Base-by-base conservation (phyloP, 2,888 invertebrate species). In the Cephalotes varians region DNA sequence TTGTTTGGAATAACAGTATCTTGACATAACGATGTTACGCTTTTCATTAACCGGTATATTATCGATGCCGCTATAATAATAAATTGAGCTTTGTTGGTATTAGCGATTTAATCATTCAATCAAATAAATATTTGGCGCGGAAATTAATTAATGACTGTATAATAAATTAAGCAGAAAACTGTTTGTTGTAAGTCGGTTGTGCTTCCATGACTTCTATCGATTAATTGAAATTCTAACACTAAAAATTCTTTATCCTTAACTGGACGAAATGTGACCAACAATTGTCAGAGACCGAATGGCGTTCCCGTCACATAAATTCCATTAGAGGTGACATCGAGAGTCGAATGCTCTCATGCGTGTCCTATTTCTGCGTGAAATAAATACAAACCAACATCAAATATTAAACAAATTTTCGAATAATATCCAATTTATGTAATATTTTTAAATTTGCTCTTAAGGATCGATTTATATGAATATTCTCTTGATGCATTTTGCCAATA, bases 131-230 rank as follows among this genome's bases (percentile, higher is more conserved):
- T 74, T 74, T 37, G 25, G 7, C 21, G 28, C 18, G 18, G 15
- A 77, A 77, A 37, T 64, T 64, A 64, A 65, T 76, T 76, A 40
- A 25, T 56, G 3, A 72, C n/a, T 51, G 21, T 9, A 51, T 21
- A 51, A 31, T 6, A 54, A 37, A 51, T 28, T 49, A 47, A 73
- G 15, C 18, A 7, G 12, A n/a, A 65, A 74, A 65, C 4, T 47
- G 65, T 65, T 15, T 15, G n/a, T 31, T 31, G 6, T 28, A 31
- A 54, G n/a, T n/a, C 15, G 6, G 1, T 25, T 37, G 0, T 21
- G 9, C n/a, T 67, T 21, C 15, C 21, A 21, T 28, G 10, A 2
- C 9, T 58, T 34, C 31, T 6, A 37, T n/a, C 25, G 15, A 10
- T 54, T n/a, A n/a, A 37, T 28, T 1, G 25, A 25, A n/a, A 40